These are phyloP conservation scores for Vollenhovia emeryi DNA, from an alignment of 1,140 invertebrate species.

Conservation along the genomic window DNA sequence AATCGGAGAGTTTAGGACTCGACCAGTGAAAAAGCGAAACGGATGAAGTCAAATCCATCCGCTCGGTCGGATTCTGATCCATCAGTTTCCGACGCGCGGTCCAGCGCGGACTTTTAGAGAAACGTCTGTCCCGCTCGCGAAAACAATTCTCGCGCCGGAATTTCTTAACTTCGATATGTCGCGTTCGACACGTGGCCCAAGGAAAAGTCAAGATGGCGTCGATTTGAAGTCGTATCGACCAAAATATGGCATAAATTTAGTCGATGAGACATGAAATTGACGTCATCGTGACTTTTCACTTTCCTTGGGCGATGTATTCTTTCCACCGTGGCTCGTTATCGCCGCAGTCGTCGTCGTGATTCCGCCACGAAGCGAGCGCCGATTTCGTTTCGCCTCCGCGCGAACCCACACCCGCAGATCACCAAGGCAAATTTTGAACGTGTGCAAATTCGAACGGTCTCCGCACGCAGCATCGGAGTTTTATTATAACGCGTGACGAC, in stretches of 20 bases:
- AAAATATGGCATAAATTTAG: too few species aligned
- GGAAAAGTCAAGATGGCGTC: too few species aligned
- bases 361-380: conserved; percentile 49
- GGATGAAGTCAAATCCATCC: too few species aligned
- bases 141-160: not conserved
- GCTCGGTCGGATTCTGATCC: too few species aligned
- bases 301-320: too few species aligned
- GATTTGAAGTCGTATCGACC: too few species aligned
- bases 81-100: too few species aligned
- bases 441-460: conserved; percentile 40
- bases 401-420: conserved; percentile 46
- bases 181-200: not conserved
- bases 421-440: conserved; percentile 22
- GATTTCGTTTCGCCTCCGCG: conserved; percentile 63
- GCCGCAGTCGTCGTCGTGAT: conserved; percentile 47
- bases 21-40: too few species aligned
- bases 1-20: too few species aligned
- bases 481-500: conserved; percentile 56
- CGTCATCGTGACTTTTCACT: too few species aligned
- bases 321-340: conserved; percentile 1
- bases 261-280: too few species aligned
- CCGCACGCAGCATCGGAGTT: conserved; percentile 26
- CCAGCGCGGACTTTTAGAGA: too few species aligned
- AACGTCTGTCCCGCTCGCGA: not conserved
- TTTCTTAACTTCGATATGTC: not conserved